These are phyloP conservation scores for Drosophila prosaltans DNA, from an alignment of 1,140 invertebrate species.

Conservation along the genomic window DNA sequence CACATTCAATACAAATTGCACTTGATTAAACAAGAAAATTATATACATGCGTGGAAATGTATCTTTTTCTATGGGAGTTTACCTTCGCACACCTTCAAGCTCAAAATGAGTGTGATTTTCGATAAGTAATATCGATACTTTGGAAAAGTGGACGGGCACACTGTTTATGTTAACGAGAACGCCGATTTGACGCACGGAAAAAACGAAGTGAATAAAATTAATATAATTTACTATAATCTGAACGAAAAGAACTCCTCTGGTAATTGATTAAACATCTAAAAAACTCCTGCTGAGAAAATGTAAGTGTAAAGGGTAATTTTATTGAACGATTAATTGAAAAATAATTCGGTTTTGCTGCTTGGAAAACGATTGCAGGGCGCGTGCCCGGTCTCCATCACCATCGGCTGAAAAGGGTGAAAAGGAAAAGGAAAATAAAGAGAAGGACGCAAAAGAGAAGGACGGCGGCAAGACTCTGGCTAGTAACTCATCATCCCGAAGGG, in stretches of 20 bases:
- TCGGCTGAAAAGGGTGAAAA: slow-evolving; percentile 62
- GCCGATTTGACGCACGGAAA: slow-evolving; percentile 28
- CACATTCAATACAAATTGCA: slow-evolving; percentile 53
- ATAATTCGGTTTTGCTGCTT: neutral
- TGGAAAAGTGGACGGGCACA: slow-evolving; percentile 5
- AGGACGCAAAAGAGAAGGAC: slow-evolving; percentile 71
- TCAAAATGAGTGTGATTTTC: neutral
- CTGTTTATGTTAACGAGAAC: slow-evolving; percentile 33
- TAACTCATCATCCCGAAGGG: slow-evolving; percentile 70
- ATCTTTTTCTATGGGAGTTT: slow-evolving; percentile 60
- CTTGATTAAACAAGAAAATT: slow-evolving; percentile 38
- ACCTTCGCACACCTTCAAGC: slow-evolving; percentile 26
- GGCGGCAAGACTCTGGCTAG: slow-evolving; percentile 55
- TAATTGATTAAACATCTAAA: neutral
- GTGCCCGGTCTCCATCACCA: slow-evolving; percentile 71
- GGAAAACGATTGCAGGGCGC: slow-evolving; percentile 52
- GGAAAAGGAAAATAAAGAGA: slow-evolving; percentile 75
- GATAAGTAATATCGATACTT: neutral
- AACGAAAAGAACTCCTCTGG: neutral
- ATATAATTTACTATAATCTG: slow-evolving; percentile 15
- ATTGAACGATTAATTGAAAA: slow-evolving; percentile 16
- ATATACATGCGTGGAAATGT: slow-evolving; percentile 32
- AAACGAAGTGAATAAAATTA: slow-evolving; percentile 30
- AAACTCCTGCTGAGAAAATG: slow-evolving; percentile 13
- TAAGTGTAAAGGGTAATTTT: slow-evolving; percentile 20